A percentile compares a stretch with the other conserved stretches of the same genome.
Conservation (phyloP, 2,888 invertebrate species). For the Hoplodrina ambigua region DNA sequence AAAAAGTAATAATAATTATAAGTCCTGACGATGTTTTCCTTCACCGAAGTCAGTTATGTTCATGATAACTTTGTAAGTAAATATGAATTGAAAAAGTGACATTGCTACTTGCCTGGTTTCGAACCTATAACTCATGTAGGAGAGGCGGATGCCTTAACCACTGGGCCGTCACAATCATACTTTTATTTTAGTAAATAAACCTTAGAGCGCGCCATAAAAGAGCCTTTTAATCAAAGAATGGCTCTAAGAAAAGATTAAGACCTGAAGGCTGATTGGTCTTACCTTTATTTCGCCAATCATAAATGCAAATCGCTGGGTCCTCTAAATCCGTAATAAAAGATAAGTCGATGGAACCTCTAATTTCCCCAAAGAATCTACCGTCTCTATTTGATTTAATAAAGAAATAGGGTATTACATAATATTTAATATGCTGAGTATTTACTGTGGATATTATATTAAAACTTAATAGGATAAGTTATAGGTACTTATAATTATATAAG, state of each 20-base stretch:
- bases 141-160: too few relatives aligned
- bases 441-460: background rate
- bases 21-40: too few relatives aligned
- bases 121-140: too few relatives aligned
- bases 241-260: conserved; percentile 24
- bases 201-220: conserved; percentile 1
- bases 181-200: conserved; percentile 5
- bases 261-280: conserved; percentile 34
- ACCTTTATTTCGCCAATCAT: conserved; percentile 52
- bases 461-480: too few relatives aligned
- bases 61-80: too few relatives aligned
- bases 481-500: background rate
- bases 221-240: conserved; percentile 15
- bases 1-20: too few relatives aligned
- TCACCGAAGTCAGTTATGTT: too few relatives aligned
- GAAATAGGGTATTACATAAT: conserved; percentile 11
- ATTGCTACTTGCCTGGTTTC: too few relatives aligned
- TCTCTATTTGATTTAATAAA: conserved; percentile 37
- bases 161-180: too few relatives aligned
- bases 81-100: too few relatives aligned
- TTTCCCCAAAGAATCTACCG: conserved; percentile 38
- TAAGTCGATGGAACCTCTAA: conserved; percentile 17
- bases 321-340: conserved; percentile 29
- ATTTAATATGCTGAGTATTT: background rate
- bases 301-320: conserved; percentile 44